Evolutionary conservation across 92 coral and sea anemone species (phyloP).

Genomic region (Palythoa grandis): DNA sequence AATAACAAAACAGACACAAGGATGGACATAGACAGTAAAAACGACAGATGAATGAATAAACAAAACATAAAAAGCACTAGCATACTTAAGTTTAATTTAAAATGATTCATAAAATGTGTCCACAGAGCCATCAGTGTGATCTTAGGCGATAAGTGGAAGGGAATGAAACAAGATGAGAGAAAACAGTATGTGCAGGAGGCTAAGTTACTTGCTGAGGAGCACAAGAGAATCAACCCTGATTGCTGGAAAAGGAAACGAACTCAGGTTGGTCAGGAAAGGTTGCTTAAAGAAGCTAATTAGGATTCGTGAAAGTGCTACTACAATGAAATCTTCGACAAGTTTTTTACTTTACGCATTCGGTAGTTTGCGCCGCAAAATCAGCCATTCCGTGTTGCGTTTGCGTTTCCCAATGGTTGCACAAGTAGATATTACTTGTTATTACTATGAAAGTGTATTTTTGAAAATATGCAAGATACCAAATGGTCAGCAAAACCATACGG

Average conservation of each 20-base stretch:
- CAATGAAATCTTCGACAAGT: too few species aligned
- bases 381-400: too few species aligned
- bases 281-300: neutral
- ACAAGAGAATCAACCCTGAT: slow-evolving; percentile 92
- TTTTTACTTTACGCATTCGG: too few species aligned
- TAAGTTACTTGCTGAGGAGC: slow-evolving; percentile 92
- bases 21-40: neutral
- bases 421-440: too few species aligned
- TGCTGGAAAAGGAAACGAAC: slow-evolving; percentile 97
- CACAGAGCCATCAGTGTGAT: slow-evolving; percentile 96
- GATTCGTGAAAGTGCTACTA: too few species aligned
- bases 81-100: neutral
- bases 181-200: slow-evolving; percentile 82
- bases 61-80: neutral
- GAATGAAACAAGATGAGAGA: slow-evolving; percentile 83
- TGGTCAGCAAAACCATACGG: too few species aligned
- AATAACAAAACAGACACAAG: neutral
- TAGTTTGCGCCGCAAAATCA: too few species aligned
- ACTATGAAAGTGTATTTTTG: too few species aligned
- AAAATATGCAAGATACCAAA: too few species aligned
- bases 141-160: slow-evolving; percentile 94
- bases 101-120: neutral
- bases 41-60: too few species aligned
- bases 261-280: slow-evolving; percentile 19
- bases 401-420: too few species aligned